A percentile compares a stretch with the other conserved stretches of the same genome.
phyloP scores from a whole-genome alignment of 2,888 invertebrate genomes.

The Drosophila lutescens region DNA sequence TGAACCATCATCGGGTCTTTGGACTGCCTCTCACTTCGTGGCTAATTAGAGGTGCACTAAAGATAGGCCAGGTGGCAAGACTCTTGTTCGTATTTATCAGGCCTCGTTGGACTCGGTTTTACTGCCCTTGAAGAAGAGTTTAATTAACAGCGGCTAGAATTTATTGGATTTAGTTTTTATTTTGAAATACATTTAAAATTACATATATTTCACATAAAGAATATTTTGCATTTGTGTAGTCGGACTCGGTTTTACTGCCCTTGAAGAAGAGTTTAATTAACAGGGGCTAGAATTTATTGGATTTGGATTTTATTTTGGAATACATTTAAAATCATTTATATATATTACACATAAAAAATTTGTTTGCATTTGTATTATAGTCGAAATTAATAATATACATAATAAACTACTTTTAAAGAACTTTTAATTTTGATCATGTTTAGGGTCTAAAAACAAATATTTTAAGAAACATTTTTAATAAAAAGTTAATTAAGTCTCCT shows the following conservation, averaged over 20 bases:
- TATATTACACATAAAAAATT: too few species aligned
- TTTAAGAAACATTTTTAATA: neutral
- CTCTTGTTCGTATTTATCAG: conserved; percentile 26
- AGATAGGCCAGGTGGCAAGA: conserved; percentile 34
- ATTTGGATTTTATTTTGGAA: neutral
- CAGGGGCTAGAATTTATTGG: neutral
- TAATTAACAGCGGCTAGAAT: neutral
- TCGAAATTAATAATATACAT: too few species aligned
- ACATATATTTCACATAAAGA: too few species aligned
- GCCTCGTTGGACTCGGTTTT: conserved; percentile 2
- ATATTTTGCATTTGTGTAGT: neutral
- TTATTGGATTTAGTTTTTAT: neutral
- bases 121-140: neutral
- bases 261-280: neutral
- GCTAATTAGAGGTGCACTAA: conserved; percentile 49
- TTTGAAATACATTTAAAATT: too few species aligned
- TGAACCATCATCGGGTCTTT: conserved; percentile 46
- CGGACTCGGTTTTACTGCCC: neutral
- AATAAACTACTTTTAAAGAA: too few species aligned
- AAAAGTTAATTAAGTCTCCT: neutral
- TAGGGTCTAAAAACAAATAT: too few species aligned
- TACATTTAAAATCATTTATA: too few species aligned
- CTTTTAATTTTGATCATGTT: too few species aligned
- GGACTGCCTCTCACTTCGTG: conserved; percentile 16
- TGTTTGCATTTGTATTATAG: too few species aligned